A percentile compares a stretch with the other conserved stretches of the same genome.
Evolutionary conservation across 2,888 invertebrate species (phyloP).

Genomic region (Caenorhabditis macrosperma): DNA sequence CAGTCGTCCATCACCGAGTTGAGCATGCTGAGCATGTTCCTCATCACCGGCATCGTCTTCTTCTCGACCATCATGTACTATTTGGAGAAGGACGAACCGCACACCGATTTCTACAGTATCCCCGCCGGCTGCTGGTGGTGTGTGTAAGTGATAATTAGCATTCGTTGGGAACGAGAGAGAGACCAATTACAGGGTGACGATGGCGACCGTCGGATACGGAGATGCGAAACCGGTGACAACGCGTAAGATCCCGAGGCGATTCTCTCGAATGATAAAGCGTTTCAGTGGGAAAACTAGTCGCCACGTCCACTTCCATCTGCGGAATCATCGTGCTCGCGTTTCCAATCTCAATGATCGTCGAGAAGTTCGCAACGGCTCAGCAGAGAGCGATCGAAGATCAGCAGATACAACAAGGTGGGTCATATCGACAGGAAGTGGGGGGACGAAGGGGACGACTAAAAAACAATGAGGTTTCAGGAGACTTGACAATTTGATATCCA

Average conservation of each 20-base stretch:
- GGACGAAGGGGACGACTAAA: neutral
- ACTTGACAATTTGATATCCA: neutral
- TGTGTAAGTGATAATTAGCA: conserved; percentile 71
- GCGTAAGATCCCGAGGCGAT: conserved; percentile 55
- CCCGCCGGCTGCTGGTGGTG: conserved; percentile 80
- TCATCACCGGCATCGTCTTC: conserved; percentile 79
- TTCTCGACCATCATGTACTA: conserved; percentile 79
- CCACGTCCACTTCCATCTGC: conserved; percentile 76
- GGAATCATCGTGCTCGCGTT: conserved; percentile 80
- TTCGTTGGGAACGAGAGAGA: neutral
- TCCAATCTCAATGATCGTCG: conserved; percentile 79
- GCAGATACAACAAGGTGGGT: conserved; percentile 76
- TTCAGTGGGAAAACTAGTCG: conserved; percentile 79
- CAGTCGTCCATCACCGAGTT: conserved; percentile 76
- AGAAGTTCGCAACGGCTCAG: conserved; percentile 79
- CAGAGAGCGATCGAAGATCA: conserved; percentile 75
- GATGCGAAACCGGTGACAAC: conserved; percentile 77
- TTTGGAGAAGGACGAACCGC: conserved; percentile 77
- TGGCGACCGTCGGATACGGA: conserved; percentile 78
- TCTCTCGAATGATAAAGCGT: neutral
- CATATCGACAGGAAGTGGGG: neutral
- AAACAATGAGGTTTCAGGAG: neutral
- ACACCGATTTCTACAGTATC: conserved; percentile 78
- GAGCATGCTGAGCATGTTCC: conserved; percentile 78
- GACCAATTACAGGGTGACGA: conserved; percentile 68